Conservation (phyloP, 2,888 invertebrate species). For the Spilarctia lutea region DNA sequence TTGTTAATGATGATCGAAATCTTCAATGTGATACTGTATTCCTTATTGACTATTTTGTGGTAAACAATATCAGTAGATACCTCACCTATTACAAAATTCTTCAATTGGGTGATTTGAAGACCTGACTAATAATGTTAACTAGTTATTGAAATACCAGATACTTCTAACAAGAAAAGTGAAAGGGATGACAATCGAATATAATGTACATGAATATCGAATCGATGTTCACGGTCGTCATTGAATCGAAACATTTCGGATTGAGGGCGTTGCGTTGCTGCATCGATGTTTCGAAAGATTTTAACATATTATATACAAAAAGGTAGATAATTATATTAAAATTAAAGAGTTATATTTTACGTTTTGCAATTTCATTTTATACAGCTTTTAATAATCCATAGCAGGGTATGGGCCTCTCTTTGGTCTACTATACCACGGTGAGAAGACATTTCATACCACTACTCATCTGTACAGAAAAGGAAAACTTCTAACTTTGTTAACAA, state of each 20-base stretch:
- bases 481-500: too few relatives aligned
- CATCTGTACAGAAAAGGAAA: too few relatives aligned
- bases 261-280: slow-evolving; percentile 48
- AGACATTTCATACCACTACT: too few relatives aligned
- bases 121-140: not conserved
- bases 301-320: not conserved
- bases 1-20: not conserved
- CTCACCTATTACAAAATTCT: not conserved
- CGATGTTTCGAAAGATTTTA: slow-evolving; percentile 42
- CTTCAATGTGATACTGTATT: not conserved
- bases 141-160: slow-evolving; percentile 17
- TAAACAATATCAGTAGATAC: not conserved
- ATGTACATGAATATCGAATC: slow-evolving; percentile 61
- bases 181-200: slow-evolving; percentile 55
- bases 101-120: not conserved
- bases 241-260: slow-evolving; percentile 52
- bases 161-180: slow-evolving; percentile 57
- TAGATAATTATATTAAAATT: not conserved
- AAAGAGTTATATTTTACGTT: not conserved
- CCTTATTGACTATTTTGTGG: not conserved
- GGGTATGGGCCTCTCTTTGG: too few relatives aligned
- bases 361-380: not conserved
- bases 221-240: slow-evolving; percentile 62
- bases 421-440: too few relatives aligned
- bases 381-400: too few relatives aligned